Evolutionary conservation across 2,888 invertebrate species (phyloP), one percentile per base, ranked within the genome.

Genomic region (Microplitis deprimator): DNA sequence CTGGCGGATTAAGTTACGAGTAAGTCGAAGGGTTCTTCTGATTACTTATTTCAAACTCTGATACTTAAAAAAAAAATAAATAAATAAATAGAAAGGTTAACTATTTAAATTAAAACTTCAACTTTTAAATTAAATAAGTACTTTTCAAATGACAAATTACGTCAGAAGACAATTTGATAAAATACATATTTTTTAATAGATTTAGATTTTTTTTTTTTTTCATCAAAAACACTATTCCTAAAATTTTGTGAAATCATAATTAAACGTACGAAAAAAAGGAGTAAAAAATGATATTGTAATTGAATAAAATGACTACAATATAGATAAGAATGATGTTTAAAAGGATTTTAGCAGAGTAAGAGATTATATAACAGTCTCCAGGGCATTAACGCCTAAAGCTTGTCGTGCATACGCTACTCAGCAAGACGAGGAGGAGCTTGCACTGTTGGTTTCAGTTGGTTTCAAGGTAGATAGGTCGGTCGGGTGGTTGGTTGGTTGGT

Each of bases 351-450:
- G 83, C 80, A 81, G 72, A 67, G 69, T 8, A 40, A 69, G 40
- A 39, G 65, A 80, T 73, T 81, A 79, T 77, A 76, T 50, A 50
- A 5, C 50, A 81, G 76, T 84, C 83, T 84, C 84, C 74, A 70
- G 84, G 84, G 86, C 84, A 84, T 86, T 85, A 85, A 84, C 84
- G 80, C 83, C 82, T 81, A 83, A 83, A 84, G 84, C 83, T 85
- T 84, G 84, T 85, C 85, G 83, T 84, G 83, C 82, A 65, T 65
- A 65, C 50, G 13, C 50, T 50, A 50, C 50, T 50, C 50, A 50
- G 50, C 50, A 50, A 50, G 50, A 50, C 50, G 50, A 50, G 50
- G 50, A 13, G 50, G 13, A 50, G 50, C 50, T 50, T 50, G 13
- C 50, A 50, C 4, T 50, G 13, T 8, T 50, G 50, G 50, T 50